Percentiles rank a stretch among this genome's conserved stretches.
phyloP scores from a whole-genome alignment of 2,113 vertebrate genomes.

The Oophaga pumilio region DNA sequence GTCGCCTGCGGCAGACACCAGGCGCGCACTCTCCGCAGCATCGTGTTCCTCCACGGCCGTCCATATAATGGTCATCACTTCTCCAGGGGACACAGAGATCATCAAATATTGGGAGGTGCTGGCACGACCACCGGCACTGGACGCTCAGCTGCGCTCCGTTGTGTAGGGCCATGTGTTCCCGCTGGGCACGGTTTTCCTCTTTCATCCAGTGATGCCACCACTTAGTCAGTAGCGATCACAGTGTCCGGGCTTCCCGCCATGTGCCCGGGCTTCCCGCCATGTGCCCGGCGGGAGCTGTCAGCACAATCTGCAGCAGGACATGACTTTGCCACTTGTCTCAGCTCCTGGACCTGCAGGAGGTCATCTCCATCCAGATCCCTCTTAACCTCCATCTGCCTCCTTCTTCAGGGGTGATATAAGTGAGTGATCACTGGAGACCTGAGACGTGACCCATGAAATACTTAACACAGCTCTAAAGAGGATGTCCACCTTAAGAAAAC shows the following conservation, averaged over 20 bases:
- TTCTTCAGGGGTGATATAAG: constrained; percentile 24
- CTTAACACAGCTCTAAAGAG: constrained; percentile 17
- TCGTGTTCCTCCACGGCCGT: too few relatives aligned
- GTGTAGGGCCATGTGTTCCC: neutral
- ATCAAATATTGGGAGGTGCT: too few relatives aligned
- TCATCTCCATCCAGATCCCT: constrained; percentile 7
- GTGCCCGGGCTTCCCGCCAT: neutral
- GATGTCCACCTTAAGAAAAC: neutral
- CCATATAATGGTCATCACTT: too few relatives aligned
- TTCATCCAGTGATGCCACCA: neutral
- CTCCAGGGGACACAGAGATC: too few relatives aligned
- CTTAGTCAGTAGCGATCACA: neutral
- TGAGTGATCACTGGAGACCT: constrained; percentile 25
- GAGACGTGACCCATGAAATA: constrained; percentile 25
- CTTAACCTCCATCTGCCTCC: constrained; percentile 7
- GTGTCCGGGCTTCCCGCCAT: neutral
- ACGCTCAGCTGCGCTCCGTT: neutral
- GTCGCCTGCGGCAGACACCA: too few relatives aligned
- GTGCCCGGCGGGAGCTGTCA: neutral
- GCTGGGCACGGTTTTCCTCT: neutral
- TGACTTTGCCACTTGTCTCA: constrained; percentile 24
- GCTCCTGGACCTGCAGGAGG: neutral
- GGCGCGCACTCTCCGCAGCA: too few relatives aligned
- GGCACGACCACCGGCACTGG: too few relatives aligned
- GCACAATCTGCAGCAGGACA: constrained; percentile 10